Evolutionary conservation across 2,888 invertebrate species (phyloP), one percentile per base, ranked within the genome.

Genomic region (Epistrophella euchroma): DNA sequence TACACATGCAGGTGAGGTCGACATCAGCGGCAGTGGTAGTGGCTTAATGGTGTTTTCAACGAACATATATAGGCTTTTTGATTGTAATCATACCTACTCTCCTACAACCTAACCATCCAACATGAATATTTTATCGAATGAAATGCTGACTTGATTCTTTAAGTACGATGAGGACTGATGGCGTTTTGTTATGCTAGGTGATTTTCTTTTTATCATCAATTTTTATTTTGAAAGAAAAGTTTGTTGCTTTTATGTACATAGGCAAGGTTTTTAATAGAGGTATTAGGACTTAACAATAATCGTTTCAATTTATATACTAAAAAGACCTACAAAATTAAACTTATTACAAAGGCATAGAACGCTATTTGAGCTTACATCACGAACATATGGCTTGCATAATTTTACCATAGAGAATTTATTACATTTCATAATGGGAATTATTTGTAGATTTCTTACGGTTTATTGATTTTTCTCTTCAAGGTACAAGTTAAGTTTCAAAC

Each of bases 1-100:
- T 85, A 85, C 66, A 76, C 66, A 85, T 85, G 84, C 84, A 85
- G 81, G 81, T 76, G 81, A 68, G 76, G 85, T 85, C 62, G 66
- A 22, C 56, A 58, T 9, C 19, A 4, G 13, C 4, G 37, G 13
- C 6, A 5, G 6, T 5, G 66, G 22, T 47, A 52, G 15, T 13
- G 5, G 40, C 2, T 75, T 75, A 74, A 72, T 80, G 60, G 58
- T 22, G 28, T 64, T 45, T 45, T 64, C 17, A 2, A 45, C 5
- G 22, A 25, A 25, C 28, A 19, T 37, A 19, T 19, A 19, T 22
- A 40, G 60, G 22, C 37, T 5, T 64, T 64, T 64, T 28, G 43
- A 45, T 64, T 25, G 28, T 45, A 22, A 60, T 58, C 37, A 32
- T 9, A 32, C 5, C 13, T 11, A 60, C 13, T n/a, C n/a, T n/a